These are phyloP conservation scores for Pseudomyrmex pallidus DNA, from an alignment of 1,140 invertebrate genomes.

Conservation along the genomic window DNA sequence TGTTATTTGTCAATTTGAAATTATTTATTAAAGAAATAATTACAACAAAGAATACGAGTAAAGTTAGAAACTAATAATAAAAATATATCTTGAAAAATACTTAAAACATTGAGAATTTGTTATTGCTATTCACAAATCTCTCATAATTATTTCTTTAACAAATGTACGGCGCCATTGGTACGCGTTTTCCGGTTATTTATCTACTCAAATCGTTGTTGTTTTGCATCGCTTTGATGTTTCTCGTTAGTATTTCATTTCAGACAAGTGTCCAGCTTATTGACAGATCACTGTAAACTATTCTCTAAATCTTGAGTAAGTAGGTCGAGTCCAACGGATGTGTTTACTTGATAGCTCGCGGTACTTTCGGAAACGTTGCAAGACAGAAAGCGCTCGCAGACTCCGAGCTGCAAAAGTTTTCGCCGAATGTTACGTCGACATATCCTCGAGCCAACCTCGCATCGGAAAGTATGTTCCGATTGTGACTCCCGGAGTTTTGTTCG, in stretches of 20 bases:
- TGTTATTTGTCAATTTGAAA: too few species aligned
- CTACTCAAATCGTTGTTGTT: too few species aligned
- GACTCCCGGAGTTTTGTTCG: slow-evolving; percentile 34
- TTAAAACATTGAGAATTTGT: too few species aligned
- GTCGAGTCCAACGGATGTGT: slow-evolving; percentile 34
- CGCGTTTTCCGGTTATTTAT: too few species aligned
- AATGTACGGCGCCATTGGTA: too few species aligned
- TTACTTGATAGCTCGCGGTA: slow-evolving; percentile 30
- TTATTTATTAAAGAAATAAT: too few species aligned
- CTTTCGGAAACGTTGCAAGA: slow-evolving; percentile 37
- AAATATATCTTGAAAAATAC: too few species aligned
- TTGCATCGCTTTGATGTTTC: background rate
- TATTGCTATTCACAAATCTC: too few species aligned
- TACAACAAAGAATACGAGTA: too few species aligned
- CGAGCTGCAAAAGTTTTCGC: slow-evolving; percentile 54
- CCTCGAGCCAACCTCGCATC: slow-evolving; percentile 30
- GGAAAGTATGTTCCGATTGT: slow-evolving; percentile 51
- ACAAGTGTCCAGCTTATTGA: slow-evolving; percentile 25
- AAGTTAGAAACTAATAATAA: too few species aligned
- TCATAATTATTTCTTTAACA: background rate
- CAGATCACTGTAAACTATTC: slow-evolving; percentile 3
- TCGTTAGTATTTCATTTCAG: slow-evolving; percentile 39
- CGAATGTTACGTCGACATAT: slow-evolving; percentile 42
- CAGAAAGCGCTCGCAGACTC: slow-evolving; percentile 8
- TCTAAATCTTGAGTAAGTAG: background rate